Base-by-base conservation (phyloP, 2,113 vertebrate genomes). In the Felis chaus region DNA sequence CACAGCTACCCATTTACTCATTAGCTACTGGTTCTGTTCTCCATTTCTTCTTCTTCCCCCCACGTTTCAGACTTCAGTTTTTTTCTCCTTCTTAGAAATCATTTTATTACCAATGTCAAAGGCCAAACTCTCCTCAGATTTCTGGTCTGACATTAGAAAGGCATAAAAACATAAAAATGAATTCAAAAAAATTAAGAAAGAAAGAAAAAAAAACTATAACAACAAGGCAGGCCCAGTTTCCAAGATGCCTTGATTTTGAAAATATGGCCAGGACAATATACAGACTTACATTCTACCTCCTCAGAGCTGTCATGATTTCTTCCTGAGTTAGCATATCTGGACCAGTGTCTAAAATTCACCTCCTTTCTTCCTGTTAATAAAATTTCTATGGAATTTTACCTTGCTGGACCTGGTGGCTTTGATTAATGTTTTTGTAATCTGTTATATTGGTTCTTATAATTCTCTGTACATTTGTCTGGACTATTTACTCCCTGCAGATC, bases 371-470 rank as follows among this genome's bases (percentile, higher is more conserved):
- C 93, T 91, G 39, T 39, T 93, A 93, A 78, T 53, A 85, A 63
- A 82, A 90, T 55, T 7, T 76, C 73, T 45, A 14, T 95, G 83
- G 89, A 73, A 88, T 80, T 97, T 27, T 36, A 25, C 25, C 53
- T 95, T 93, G 23, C 73, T 79, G 39, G 27, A 0, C 0, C 48
- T 89, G 50, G 53, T 66, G 91, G 16, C 50, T 96, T 94, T 96
- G 90, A 95, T 87, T 84, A 97, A 95, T 68, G 74, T 23, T 98
- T 48, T 94, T 97, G 91, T 95, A 88, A 79, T 48, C 23, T 80
- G 18, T 25, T 78, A 16, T 63, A 87, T 45, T 84, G 91, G 78
- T 97, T 84, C 84, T 95, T 97, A 39, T 65, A 95, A 66, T 79
- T 98, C 18, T 48, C 23, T 85, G 93, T 31, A 57, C n/a, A 29